A percentile compares a stretch with the other conserved stretches of the same genome.
Evolutionary conservation across 64 coral and sea anemone genomes (phyloP).

Genomic region (Porites australiensis): DNA sequence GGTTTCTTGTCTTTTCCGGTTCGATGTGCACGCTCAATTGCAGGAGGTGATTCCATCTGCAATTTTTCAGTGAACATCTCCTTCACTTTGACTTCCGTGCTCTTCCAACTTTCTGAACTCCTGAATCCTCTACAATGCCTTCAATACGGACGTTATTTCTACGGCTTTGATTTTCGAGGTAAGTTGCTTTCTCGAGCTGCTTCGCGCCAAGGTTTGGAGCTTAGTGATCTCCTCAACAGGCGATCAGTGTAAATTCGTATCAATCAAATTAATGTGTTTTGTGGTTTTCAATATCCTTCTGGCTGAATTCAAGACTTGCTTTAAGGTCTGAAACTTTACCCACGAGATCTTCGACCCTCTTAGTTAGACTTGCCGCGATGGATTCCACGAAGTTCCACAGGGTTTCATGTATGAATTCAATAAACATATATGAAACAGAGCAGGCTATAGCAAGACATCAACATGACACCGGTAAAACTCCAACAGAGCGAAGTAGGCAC

Average conservation of each 20-base stretch:
- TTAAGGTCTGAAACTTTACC: slow-evolving; percentile 30
- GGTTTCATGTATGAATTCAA: no score
- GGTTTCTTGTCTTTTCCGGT: neutral
- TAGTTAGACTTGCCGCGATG: slow-evolving; percentile 47
- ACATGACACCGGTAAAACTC: no score
- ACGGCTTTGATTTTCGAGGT: no score
- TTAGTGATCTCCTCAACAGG: no score
- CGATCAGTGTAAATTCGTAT: no score
- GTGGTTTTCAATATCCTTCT: slow-evolving; percentile 6
- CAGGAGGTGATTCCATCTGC: neutral
- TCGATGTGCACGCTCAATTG: slow-evolving; percentile 6
- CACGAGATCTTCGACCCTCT: slow-evolving; percentile 45
- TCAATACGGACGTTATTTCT: neutral
- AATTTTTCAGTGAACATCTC: slow-evolving; percentile 5
- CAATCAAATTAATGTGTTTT: neutral
- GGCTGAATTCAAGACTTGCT: slow-evolving; percentile 29
- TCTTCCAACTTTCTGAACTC: neutral
- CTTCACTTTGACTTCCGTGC: slow-evolving; percentile 14
- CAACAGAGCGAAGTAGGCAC: no score
- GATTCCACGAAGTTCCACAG: slow-evolving; percentile 43
- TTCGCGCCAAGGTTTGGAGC: no score
- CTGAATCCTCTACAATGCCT: neutral
- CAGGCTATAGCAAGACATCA: no score
- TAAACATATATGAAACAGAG: no score
- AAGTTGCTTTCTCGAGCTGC: no score